Conservation (phyloP, 2,797 vertebrate genomes). For the Acestrorhynchus altus region DNA sequence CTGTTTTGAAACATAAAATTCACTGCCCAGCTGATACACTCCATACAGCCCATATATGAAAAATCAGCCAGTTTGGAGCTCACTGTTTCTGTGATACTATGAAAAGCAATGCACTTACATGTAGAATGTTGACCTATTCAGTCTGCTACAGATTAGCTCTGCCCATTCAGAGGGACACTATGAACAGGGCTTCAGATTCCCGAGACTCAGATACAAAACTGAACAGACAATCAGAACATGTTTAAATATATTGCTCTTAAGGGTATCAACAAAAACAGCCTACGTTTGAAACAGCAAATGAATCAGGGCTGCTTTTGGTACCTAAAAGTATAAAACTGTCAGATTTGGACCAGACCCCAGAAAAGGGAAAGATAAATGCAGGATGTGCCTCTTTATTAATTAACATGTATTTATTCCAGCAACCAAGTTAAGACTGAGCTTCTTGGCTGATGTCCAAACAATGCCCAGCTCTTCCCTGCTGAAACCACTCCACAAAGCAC, state of each 20-base stretch:
- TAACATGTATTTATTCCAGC: not conserved
- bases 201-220: too few species aligned
- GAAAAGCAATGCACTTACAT: too few species aligned
- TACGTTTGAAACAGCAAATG: not conserved
- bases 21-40: not conserved
- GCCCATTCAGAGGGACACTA: too few species aligned
- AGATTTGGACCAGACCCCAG: too few species aligned
- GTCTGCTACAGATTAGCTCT: too few species aligned
- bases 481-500: conserved; percentile 44
- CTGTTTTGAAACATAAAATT: not conserved
- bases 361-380: too few species aligned
- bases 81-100: too few species aligned
- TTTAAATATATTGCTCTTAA: not conserved
- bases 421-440: conserved; percentile 7
- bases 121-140: too few species aligned
- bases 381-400: not conserved
- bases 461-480: conserved; percentile 5
- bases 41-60: not conserved
- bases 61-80: too few species aligned
- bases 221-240: too few species aligned
- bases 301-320: not conserved
- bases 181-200: too few species aligned
- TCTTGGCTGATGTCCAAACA: conserved; percentile 24
- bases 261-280: too few species aligned
- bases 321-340: not conserved